These are phyloP conservation scores for Fratercula arctica DNA, from an alignment of 2,797 vertebrate species.

Conservation along the genomic window DNA sequence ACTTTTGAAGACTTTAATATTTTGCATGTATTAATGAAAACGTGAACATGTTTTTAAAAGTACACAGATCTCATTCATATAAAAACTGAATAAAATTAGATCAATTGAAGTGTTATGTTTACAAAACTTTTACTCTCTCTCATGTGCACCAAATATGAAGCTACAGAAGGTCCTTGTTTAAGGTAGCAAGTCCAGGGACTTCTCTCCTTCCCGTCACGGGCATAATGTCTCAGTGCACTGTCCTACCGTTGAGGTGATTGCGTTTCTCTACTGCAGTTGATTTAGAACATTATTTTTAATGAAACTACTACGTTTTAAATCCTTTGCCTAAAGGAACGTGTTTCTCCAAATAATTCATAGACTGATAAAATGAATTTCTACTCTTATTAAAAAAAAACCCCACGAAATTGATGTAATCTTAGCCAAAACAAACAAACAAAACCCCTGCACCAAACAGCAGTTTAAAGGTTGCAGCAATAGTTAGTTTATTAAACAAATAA, in stretches of 20 bases:
- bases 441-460: neutral
- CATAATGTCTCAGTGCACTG: neutral
- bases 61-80: neutral
- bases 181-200: neutral
- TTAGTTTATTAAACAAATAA: neutral
- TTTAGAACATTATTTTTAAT: neutral
- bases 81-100: neutral
- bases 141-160: neutral
- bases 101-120: neutral
- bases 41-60: neutral
- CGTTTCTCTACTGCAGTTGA: neutral
- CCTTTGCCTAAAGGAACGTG: neutral
- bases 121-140: neutral
- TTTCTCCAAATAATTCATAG: neutral
- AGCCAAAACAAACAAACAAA: neutral
- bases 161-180: neutral
- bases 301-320: neutral
- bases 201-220: neutral
- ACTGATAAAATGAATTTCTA: neutral
- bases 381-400: neutral
- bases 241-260: neutral
- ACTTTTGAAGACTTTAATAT: neutral
- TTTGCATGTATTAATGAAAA: neutral
- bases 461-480: neutral
- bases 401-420: neutral